phyloP scores from a whole-genome alignment of 1,140 invertebrate genomes.

The Mercenaria mercenaria region DNA sequence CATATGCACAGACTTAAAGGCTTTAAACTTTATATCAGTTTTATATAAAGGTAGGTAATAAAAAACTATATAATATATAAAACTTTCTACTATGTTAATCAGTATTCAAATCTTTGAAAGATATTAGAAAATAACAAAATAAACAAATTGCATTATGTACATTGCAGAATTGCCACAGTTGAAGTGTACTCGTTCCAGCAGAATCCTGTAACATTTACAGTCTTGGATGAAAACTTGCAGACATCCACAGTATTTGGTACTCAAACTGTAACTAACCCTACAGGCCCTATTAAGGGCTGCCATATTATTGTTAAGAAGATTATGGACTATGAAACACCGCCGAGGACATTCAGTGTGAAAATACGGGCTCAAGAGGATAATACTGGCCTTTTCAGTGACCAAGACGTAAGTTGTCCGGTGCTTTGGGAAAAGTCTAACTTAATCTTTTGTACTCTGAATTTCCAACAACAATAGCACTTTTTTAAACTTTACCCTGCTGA shows the following conservation, averaged over 20 bases:
- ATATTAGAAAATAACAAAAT: no score
- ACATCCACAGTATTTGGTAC: slow-evolving; percentile 7
- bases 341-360: neutral
- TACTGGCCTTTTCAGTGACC: neutral
- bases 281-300: neutral
- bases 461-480: no score
- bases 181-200: slow-evolving; percentile 48
- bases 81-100: no score
- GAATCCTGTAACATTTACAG: neutral
- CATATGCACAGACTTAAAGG: no score
- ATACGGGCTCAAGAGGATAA: slow-evolving; percentile 14
- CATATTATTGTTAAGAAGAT: slow-evolving; percentile 11
- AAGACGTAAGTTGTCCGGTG: neutral
- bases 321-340: slow-evolving; percentile 54
- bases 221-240: neutral
- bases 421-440: no score
- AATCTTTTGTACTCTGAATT: no score
- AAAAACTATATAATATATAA: no score
- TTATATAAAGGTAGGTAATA: no score
- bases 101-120: no score
- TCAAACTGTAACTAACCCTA: neutral
- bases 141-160: no score
- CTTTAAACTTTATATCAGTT: no score
- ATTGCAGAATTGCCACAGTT: neutral
- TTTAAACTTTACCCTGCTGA: no score